Evolutionary conservation across 1,140 invertebrate species (phyloP).

Genomic region (Liolophura sinensis): DNA sequence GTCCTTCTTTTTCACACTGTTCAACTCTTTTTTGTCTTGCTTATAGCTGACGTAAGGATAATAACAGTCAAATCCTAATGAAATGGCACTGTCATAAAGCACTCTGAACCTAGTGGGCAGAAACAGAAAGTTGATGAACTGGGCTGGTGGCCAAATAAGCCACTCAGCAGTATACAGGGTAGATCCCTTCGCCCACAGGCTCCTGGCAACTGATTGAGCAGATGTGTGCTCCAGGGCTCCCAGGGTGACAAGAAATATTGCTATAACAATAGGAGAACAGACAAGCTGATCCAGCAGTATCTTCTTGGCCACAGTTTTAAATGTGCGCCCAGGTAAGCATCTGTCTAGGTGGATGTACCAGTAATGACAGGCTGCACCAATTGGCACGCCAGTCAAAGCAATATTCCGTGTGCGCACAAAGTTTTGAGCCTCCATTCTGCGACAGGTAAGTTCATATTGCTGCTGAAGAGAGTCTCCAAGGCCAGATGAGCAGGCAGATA

Average conservation of each 20-base stretch:
- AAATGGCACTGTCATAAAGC: conserved; percentile 88
- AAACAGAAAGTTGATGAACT: conserved; percentile 86
- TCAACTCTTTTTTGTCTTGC: too few species aligned
- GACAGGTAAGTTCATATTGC: conserved; percentile 74
- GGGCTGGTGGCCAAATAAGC: conserved; percentile 79
- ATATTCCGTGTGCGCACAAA: conserved; percentile 74
- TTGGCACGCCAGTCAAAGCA: conserved; percentile 70
- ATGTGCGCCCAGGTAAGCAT: conserved; percentile 70
- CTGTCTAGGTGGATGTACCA: conserved; percentile 79
- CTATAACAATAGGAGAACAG: conserved; percentile 81
- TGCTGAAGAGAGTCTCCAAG: conserved; percentile 84
- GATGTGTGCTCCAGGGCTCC: conserved; percentile 71
- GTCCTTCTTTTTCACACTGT: too few species aligned
- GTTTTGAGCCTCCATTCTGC: conserved; percentile 66
- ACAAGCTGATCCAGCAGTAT: conserved; percentile 84
- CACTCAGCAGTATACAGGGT: conserved; percentile 80
- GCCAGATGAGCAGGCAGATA: conserved; percentile 76
- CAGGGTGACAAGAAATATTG: conserved; percentile 78
- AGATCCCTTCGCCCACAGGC: conserved; percentile 78
- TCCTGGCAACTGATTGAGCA: conserved; percentile 56
- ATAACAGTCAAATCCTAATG: conserved; percentile 87
- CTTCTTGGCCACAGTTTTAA: conserved; percentile 78
- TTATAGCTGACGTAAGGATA: conserved; percentile 82
- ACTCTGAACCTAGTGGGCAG: conserved; percentile 82
- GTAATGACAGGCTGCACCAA: conserved; percentile 83